A percentile compares a stretch with the other conserved stretches of the same genome.
phyloP scores from a whole-genome alignment of 2,113 vertebrate species.

The Lynx canadensis region DNA sequence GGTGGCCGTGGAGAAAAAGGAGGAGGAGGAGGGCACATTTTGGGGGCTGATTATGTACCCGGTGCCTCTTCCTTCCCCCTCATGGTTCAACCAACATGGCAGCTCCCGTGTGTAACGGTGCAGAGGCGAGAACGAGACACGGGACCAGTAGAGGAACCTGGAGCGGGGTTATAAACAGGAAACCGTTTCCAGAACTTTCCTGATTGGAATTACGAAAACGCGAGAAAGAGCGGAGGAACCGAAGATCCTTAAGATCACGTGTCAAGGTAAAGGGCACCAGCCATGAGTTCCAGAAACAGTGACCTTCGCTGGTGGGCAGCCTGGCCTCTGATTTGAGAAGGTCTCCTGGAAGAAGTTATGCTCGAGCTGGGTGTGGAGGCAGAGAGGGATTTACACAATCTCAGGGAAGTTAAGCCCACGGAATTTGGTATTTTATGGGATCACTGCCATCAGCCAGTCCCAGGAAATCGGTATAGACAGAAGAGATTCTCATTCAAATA shows the following conservation, averaged over 20 bases:
- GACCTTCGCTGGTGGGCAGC: neutral
- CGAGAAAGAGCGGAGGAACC: neutral
- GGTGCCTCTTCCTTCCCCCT: too few relatives aligned
- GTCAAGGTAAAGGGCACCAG: fast-evolving
- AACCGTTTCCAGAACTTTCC: neutral
- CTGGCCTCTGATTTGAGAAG: too few relatives aligned
- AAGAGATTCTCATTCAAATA: constrained; percentile 65
- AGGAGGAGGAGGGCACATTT: neutral
- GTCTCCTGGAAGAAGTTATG: neutral
- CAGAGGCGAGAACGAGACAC: fast-evolving
- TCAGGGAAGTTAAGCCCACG: neutral
- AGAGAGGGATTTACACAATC: neutral
- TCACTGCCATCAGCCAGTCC: fast-evolving
- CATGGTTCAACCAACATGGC: neutral
- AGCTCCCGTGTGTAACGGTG: fast-evolving
- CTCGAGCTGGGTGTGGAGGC: too few relatives aligned
- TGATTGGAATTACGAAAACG: neutral
- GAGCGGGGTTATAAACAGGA: neutral
- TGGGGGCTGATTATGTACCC: neutral
- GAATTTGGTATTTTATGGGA: neutral
- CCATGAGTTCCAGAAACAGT: neutral
- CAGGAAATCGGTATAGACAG: neutral
- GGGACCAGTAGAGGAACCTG: fast-evolving
- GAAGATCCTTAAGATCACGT: neutral
- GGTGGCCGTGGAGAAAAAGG: fast-evolving